phyloP scores from a whole-genome alignment of 2,888 invertebrate genomes.

The Lobophora halterata region DNA sequence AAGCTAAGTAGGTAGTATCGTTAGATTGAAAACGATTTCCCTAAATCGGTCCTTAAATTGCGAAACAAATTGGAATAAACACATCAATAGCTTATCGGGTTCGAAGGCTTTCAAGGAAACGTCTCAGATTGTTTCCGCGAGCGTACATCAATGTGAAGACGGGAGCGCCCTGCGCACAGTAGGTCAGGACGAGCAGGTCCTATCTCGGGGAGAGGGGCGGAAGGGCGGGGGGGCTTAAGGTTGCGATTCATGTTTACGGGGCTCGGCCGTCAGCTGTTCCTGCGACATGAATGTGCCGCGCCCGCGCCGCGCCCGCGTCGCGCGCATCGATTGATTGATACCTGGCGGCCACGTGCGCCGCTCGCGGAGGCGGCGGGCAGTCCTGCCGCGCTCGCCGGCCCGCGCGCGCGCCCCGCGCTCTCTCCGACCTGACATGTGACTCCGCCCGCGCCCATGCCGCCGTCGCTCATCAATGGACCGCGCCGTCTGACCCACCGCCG shows the following conservation, averaged over 20 bases:
- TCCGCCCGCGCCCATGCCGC: slow-evolving; percentile 41
- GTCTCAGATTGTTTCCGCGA: slow-evolving; percentile 16
- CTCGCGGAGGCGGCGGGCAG: slow-evolving; percentile 35
- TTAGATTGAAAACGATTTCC: too few species aligned
- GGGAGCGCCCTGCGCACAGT: slow-evolving; percentile 43
- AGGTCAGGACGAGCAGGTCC: slow-evolving; percentile 40
- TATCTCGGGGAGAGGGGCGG: slow-evolving; percentile 29
- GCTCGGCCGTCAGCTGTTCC: slow-evolving; percentile 76
- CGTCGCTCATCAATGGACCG: slow-evolving; percentile 66
- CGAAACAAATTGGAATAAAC: background rate
- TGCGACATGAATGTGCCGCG: slow-evolving; percentile 73
- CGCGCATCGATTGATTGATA: slow-evolving; percentile 76
- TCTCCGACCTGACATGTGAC: slow-evolving; percentile 41
- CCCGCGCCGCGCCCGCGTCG: slow-evolving; percentile 50
- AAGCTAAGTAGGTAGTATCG: too few species aligned
- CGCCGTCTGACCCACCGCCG: slow-evolving; percentile 64
- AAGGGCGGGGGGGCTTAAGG: slow-evolving; percentile 34
- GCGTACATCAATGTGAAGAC: slow-evolving; percentile 16
- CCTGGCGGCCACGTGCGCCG: slow-evolving; percentile 52
- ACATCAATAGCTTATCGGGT: background rate
- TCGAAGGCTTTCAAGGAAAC: slow-evolving; percentile 6
- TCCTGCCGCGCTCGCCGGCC: slow-evolving; percentile 63
- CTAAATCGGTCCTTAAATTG: too few species aligned
- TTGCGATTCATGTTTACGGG: slow-evolving; percentile 77
- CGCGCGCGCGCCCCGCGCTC: slow-evolving; percentile 51